Conservation (phyloP, 2,113 vertebrate genomes). For the Anseranas semipalmata region DNA sequence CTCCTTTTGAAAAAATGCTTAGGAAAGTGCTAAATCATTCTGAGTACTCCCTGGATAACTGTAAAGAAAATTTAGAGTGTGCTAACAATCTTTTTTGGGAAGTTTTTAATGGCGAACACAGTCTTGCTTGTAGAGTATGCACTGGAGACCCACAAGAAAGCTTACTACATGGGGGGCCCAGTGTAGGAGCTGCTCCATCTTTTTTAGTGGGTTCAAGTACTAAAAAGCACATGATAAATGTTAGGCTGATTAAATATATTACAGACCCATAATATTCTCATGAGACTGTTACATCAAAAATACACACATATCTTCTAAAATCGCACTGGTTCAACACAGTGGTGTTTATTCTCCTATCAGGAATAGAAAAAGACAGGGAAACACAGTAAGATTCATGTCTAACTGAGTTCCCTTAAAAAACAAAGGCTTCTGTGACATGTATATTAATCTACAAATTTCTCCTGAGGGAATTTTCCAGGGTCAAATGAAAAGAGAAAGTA, state of each 20-base stretch:
- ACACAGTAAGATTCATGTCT: not conserved
- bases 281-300: not conserved
- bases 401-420: not conserved
- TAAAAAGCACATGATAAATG: not conserved
- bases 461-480: not conserved
- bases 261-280: not conserved
- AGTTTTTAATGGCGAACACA: not conserved
- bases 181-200: not conserved
- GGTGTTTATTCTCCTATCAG: not conserved
- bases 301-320: not conserved
- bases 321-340: not conserved
- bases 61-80: not conserved
- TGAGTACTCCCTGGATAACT: not conserved
- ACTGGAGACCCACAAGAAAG: not conserved
- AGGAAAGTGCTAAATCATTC: not conserved
- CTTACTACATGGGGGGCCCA: too few relatives aligned
- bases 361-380: not conserved
- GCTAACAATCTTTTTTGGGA: not conserved
- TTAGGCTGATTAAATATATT: not conserved
- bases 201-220: not conserved
- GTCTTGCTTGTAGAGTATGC: not conserved
- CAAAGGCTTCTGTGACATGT: not conserved
- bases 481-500: conserved; percentile 10
- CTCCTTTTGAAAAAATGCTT: not conserved
- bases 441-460: not conserved